Evolutionary conservation across 2,888 invertebrate species (phyloP).

Genomic region (Laspeyria flexula): DNA sequence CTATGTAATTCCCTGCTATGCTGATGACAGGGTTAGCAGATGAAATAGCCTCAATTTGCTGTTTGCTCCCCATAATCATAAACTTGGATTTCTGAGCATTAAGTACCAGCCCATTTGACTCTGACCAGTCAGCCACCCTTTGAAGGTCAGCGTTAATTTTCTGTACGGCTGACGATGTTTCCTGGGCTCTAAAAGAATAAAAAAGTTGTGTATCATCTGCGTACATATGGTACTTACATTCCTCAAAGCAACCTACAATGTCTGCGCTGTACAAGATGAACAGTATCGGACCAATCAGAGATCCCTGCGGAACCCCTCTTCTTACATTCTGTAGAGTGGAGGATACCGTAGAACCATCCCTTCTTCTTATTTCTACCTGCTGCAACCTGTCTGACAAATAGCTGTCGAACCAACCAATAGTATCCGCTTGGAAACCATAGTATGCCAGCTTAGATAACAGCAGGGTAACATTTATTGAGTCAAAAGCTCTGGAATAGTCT

Average conservation of each 20-base stretch:
- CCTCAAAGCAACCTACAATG: conserved; percentile 1
- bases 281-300: conserved; percentile 22
- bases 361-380: conserved; percentile 6
- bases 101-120: conserved; percentile 4
- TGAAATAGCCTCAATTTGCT: neutral
- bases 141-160: conserved; percentile 14
- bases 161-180: conserved; percentile 1
- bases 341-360: neutral
- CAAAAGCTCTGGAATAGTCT: conserved; percentile 34
- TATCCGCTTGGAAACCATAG: conserved; percentile 19
- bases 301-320: conserved; percentile 22
- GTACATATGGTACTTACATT: conserved; percentile 21
- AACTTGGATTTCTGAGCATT: conserved; percentile 14
- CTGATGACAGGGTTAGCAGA: neutral
- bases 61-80: conserved; percentile 7
- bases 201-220: conserved; percentile 24
- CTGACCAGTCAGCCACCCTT: conserved; percentile 1
- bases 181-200: conserved; percentile 7
- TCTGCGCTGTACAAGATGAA: conserved; percentile 25
- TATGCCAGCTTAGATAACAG: conserved; percentile 20
- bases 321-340: neutral
- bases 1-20: neutral
- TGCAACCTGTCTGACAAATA: conserved; percentile 17
- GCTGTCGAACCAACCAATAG: conserved; percentile 27
- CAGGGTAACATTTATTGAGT: conserved; percentile 15